phyloP scores from a whole-genome alignment of 1,140 invertebrate species.

The Platyscapa corneri region DNA sequence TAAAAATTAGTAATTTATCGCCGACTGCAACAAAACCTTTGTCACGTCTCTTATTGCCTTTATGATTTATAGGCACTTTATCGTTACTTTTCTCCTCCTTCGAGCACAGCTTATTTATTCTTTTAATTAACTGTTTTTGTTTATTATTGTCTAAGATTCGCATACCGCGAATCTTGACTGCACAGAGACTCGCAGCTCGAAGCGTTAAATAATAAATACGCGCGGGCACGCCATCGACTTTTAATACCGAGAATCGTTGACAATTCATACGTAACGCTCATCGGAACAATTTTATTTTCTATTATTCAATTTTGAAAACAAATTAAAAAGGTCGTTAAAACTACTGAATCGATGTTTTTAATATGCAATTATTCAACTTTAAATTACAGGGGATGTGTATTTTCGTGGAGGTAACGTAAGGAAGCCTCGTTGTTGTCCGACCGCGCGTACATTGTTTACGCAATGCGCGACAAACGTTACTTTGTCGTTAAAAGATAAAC shows the following conservation, averaged over 20 bases:
- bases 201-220: neutral
- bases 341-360: neutral
- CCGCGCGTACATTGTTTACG: too few relatives aligned
- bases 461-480: too few relatives aligned
- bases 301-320: neutral
- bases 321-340: neutral
- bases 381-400: too few relatives aligned
- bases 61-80: neutral
- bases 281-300: neutral
- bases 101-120: too few relatives aligned
- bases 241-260: neutral
- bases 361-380: neutral
- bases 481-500: too few relatives aligned
- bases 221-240: neutral
- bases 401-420: neutral
- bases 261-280: neutral
- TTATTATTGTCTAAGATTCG: too few relatives aligned
- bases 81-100: too few relatives aligned
- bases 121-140: too few relatives aligned
- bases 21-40: neutral
- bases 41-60: neutral
- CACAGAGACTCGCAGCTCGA: neutral
- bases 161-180: neutral
- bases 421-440: too few relatives aligned
- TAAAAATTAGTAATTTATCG: neutral